Evolutionary conservation across 2,888 invertebrate species (phyloP), one percentile per base, ranked within the genome.

Genomic region (Cistogaster globosa): DNA sequence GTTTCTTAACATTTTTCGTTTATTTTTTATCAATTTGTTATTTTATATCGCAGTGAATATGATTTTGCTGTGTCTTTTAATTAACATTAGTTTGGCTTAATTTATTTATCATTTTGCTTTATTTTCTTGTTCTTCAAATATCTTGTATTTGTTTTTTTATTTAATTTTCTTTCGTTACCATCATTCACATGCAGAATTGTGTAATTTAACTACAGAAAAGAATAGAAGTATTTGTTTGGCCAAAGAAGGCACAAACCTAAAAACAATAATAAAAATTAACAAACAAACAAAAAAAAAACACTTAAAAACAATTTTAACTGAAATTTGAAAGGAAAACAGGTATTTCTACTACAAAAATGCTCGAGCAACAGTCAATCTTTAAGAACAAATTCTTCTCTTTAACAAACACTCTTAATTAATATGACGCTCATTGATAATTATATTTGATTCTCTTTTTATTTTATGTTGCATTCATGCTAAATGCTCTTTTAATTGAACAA

Each of bases 241-340:
- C 32, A 16, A 63, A 71, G 69, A 42, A 26, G 63, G 63, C 53
- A 62, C 26, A 48, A 51, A 14, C 16, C 38, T 14, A 20, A 51
- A n/a, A 32, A 42, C 42, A 11, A 42, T 1, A 42, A 42, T 36
- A 71, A 53, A 67, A 32, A 4, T 2, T 4, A 32, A 32, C 6
- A 32, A 32, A 32, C 32, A 32, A 32, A 32, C 1, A 5, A 32
- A 32, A 32, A 32, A 3, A 0, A 2, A 42, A 38, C 32, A 53
- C 16, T 42, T 51, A 9, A 55, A 65, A 20, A 63, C 20, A 65
- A 48, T 32, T 58, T 71, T 58, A 76, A 69, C 75, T 53, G 55
- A 82, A 82, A 82, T 76, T 77, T 48, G 78, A 85, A 85, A 77
- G 85, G 62, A 78, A 85, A 85, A 85, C 85, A 65, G 81, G 85